Evolutionary conservation across 2,113 vertebrate species (phyloP).

Genomic region (Grallaria varia): DNA sequence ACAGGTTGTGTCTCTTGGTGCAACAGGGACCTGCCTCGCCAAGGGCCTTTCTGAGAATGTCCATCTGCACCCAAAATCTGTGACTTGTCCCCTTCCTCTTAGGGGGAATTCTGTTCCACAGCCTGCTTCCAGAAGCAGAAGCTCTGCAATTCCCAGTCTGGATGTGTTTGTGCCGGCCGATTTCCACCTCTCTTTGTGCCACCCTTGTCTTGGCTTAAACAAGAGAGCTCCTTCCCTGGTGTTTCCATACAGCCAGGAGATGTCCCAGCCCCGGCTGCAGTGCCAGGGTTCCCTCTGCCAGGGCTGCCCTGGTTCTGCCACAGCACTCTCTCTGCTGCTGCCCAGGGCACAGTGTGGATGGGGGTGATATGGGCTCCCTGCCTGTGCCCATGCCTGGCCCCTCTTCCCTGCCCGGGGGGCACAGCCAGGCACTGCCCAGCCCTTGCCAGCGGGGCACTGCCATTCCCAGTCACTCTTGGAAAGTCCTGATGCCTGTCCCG

Average conservation of each 20-base stretch:
- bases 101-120: neutral
- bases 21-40: neutral
- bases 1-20: rapidly evolving
- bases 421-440: neutral
- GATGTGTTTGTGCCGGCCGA: neutral
- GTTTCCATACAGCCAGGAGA: neutral
- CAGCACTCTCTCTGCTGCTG: neutral
- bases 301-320: neutral
- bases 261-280: neutral
- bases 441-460: rapidly evolving
- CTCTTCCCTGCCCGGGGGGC: neutral
- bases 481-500: neutral
- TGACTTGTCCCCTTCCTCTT: neutral
- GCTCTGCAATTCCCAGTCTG: neutral
- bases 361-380: neutral
- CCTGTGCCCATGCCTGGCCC: neutral
- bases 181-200: neutral
- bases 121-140: neutral
- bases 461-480: neutral
- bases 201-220: neutral
- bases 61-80: neutral
- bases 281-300: neutral
- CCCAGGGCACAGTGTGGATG: rapidly evolving
- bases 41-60: neutral
- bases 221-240: neutral